phyloP scores from a whole-genome alignment of 2,113 vertebrate genomes.

The Centropus unirufus region DNA sequence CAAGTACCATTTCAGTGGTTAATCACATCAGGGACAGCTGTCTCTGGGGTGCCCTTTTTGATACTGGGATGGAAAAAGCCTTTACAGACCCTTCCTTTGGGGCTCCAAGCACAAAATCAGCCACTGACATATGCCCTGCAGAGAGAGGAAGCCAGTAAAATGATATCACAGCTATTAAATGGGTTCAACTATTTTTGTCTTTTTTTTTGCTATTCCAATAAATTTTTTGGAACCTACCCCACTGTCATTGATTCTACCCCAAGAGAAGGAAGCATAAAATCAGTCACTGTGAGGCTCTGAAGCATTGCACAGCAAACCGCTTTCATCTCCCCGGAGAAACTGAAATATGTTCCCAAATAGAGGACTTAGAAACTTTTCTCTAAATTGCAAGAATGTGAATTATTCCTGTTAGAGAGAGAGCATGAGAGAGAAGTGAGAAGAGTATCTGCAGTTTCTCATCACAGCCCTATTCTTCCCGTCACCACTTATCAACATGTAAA shows the following conservation, averaged over 20 bases:
- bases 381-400: slow-evolving; percentile 1
- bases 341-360: slow-evolving; percentile 19
- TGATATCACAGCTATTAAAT: background rate
- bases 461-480: background rate
- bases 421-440: background rate
- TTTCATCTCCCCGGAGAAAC: slow-evolving; percentile 17
- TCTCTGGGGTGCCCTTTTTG: slow-evolving; percentile 35
- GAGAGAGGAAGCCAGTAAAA: background rate
- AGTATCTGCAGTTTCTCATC: slow-evolving; percentile 1
- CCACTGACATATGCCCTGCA: background rate
- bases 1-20: slow-evolving; percentile 47
- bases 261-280: slow-evolving; percentile 52
- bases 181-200: slow-evolving; percentile 24
- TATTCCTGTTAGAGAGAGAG: slow-evolving; percentile 17
- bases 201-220: background rate
- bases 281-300: slow-evolving; percentile 56
- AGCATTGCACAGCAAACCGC: slow-evolving; percentile 43
- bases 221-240: background rate
- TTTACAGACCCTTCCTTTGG: slow-evolving; percentile 11
- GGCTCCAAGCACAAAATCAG: background rate
- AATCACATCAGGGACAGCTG: slow-evolving; percentile 39
- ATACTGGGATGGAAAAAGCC: background rate
- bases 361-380: slow-evolving; percentile 16
- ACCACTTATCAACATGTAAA: slow-evolving; percentile 50
- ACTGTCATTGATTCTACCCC: background rate